Percentiles rank a stretch among this genome's conserved stretches.
Conservation (phyloP, 2,113 vertebrate species). For the Noctilio leporinus region DNA sequence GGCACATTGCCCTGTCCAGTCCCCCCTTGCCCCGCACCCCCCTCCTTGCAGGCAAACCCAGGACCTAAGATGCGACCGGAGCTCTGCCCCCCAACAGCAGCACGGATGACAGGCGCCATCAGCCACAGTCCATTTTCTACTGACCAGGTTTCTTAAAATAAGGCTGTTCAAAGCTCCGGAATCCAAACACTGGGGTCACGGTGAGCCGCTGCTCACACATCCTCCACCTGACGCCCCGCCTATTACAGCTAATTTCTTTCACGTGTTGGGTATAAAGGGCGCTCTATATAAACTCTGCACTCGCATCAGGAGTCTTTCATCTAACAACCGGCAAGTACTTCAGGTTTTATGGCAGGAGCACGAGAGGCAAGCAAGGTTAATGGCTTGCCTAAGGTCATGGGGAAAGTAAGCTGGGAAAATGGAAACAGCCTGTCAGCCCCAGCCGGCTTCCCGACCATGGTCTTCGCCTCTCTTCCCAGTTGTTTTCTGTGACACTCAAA, state of each 20-base stretch:
- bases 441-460: not conserved
- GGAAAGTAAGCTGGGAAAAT: not conserved
- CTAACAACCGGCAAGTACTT: not conserved
- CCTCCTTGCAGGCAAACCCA: not conserved
- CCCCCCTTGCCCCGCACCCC: not conserved
- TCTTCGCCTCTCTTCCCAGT: too few relatives aligned
- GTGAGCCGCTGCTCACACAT: not conserved
- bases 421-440: not conserved
- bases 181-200: not conserved
- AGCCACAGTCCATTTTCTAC: not conserved
- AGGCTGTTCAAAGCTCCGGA: not conserved
- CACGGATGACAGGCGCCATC: not conserved
- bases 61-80: not conserved
- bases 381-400: not conserved
- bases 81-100: not conserved
- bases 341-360: not conserved
- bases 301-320: not conserved
- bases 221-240: not conserved
- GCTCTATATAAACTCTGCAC: not conserved
- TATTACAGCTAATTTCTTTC: conserved; percentile 9
- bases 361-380: not conserved
- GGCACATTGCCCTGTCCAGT: too few relatives aligned
- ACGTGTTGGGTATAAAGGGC: not conserved
- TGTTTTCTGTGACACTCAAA: not conserved
- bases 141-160: not conserved